Evolutionary conservation across 2,113 vertebrate species (phyloP).

Genomic region (Corydoras sp.): DNA sequence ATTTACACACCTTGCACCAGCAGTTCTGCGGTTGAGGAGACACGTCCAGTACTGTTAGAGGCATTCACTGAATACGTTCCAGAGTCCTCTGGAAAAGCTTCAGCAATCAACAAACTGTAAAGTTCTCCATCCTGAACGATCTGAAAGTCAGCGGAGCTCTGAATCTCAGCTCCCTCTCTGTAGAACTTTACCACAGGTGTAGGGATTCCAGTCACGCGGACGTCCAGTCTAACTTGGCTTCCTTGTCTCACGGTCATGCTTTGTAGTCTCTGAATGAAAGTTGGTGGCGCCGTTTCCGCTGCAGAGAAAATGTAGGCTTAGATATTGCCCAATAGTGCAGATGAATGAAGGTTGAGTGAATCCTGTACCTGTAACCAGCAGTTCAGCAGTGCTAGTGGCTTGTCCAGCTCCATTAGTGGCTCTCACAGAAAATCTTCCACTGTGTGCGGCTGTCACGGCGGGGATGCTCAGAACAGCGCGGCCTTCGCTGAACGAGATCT

Average conservation of each 20-base stretch:
- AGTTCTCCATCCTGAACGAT: slow-evolving; percentile 87
- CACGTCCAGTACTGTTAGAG: slow-evolving; percentile 81
- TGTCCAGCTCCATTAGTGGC: slow-evolving; percentile 96
- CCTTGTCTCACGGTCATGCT: slow-evolving; percentile 88
- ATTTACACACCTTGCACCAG: slow-evolving; percentile 73
- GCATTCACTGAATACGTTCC: slow-evolving; percentile 86
- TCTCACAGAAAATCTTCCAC: slow-evolving; percentile 88
- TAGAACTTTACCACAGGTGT: slow-evolving; percentile 96
- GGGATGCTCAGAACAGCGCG: slow-evolving; percentile 92
- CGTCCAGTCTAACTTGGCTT: slow-evolving; percentile 90
- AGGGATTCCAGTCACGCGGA: slow-evolving; percentile 92
- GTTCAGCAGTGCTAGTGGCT: slow-evolving; percentile 95
- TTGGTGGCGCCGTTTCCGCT: slow-evolving; percentile 91
- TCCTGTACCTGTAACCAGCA: slow-evolving; percentile 84
- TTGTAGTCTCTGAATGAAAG: slow-evolving; percentile 90
- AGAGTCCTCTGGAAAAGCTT: slow-evolving; percentile 86
- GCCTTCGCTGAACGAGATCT: slow-evolving; percentile 98
- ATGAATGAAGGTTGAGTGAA: not conserved
- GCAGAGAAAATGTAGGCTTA: slow-evolving; percentile 4
- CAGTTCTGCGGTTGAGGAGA: slow-evolving; percentile 82
- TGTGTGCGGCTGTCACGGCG: slow-evolving; percentile 83
- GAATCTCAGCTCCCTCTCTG: slow-evolving; percentile 96
- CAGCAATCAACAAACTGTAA: slow-evolving; percentile 88
- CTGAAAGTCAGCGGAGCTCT: slow-evolving; percentile 94
- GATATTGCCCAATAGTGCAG: not conserved